Percentiles rank a stretch among this genome's conserved stretches.
Conservation (phyloP, 2,113 vertebrate species). For the Eulacestoma nigropectus region DNA sequence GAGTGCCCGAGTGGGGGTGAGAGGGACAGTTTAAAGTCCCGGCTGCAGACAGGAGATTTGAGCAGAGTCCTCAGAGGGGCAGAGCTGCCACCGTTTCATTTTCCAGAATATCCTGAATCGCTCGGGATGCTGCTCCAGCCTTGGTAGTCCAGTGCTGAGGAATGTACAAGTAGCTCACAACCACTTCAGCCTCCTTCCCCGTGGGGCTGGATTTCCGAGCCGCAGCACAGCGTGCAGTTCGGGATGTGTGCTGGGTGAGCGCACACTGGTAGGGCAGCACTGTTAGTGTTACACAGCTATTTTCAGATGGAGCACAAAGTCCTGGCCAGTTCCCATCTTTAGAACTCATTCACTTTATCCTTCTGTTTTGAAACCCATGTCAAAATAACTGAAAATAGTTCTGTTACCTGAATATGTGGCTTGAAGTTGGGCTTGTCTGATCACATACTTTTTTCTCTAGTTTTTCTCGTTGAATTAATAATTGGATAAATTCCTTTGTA, state of each 20-base stretch:
- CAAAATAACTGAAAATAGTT: conserved; percentile 9
- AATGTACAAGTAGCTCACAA: background rate
- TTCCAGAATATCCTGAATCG: background rate
- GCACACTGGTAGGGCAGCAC: background rate
- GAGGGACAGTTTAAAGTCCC: background rate
- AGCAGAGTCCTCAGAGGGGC: background rate
- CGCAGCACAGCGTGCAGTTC: background rate
- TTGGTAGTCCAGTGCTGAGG: background rate
- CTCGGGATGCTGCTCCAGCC: background rate
- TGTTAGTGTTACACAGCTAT: background rate
- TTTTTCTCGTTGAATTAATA: conserved; percentile 39
- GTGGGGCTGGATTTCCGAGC: background rate
- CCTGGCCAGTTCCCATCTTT: background rate
- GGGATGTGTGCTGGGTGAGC: background rate
- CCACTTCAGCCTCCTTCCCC: background rate
- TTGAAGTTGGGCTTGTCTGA: background rate
- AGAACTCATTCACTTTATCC: background rate
- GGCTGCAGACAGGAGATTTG: background rate
- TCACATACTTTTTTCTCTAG: background rate
- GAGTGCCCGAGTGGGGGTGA: background rate
- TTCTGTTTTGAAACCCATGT: background rate
- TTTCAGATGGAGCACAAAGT: background rate
- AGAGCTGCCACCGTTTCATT: background rate
- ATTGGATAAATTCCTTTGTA: conserved; percentile 57
- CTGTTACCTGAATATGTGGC: background rate